Evolutionary conservation across 2,797 vertebrate genomes (phyloP).

Genomic region (Pogonophryne albipinna): DNA sequence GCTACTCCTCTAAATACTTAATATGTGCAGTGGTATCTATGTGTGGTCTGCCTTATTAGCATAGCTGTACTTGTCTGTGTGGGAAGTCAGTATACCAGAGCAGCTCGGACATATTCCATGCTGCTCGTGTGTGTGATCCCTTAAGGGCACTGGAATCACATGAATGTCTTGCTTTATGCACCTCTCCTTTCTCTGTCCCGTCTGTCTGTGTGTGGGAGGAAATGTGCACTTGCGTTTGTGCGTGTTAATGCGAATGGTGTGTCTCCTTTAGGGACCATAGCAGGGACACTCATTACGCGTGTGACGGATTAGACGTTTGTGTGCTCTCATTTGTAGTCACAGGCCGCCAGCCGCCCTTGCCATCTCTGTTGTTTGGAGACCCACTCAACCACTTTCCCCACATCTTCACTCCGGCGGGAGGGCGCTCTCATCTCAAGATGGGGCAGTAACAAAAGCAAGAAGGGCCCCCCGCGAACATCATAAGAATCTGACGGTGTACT

Average conservation of each 20-base stretch:
- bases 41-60: slow-evolving; percentile 5
- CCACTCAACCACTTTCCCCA: slow-evolving; percentile 42
- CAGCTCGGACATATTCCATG: slow-evolving; percentile 12
- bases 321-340: slow-evolving; percentile 78
- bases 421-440: slow-evolving; percentile 31
- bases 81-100: slow-evolving; percentile 29
- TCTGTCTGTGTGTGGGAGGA: slow-evolving; percentile 24
- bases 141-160: slow-evolving; percentile 27
- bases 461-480: slow-evolving; percentile 24
- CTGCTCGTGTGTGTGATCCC: slow-evolving; percentile 38
- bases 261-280: slow-evolving; percentile 42
- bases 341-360: slow-evolving; percentile 66
- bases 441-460: slow-evolving; percentile 49
- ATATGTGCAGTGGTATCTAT: neutral
- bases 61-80: slow-evolving; percentile 3
- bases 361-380: slow-evolving; percentile 48
- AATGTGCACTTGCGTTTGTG: neutral
- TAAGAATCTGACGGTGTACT: slow-evolving; percentile 45
- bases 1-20: neutral
- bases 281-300: slow-evolving; percentile 62
- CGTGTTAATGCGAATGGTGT: neutral
- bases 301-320: slow-evolving; percentile 66
- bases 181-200: slow-evolving; percentile 1
- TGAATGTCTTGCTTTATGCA: slow-evolving; percentile 36
- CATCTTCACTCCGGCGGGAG: slow-evolving; percentile 44